Evolutionary conservation across 2,113 vertebrate species (phyloP), one percentile per base, ranked within the genome.

Genomic region (Microtus montanus): DNA sequence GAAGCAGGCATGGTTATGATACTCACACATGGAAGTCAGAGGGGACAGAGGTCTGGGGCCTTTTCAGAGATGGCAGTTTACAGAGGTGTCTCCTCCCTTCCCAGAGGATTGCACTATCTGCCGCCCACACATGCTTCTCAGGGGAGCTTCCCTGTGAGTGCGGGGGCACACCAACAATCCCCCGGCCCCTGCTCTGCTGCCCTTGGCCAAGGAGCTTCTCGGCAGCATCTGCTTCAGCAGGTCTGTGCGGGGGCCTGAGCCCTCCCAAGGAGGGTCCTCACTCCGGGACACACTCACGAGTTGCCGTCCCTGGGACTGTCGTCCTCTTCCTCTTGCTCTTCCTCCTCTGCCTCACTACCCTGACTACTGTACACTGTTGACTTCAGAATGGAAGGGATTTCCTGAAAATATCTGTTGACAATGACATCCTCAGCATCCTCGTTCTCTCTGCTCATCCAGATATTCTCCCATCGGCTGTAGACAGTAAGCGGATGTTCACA

Each of bases 401-500:
- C 96, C 95, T 98, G 96, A 96, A 97, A 95, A 94, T 22, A 97
- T 96, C 89, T 96, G 95, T 89, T 95, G 97, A 94, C 97, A 90
- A 93, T 96, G 98, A 95, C 54, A 89, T 98, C 95, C 87, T 98
- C 97, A 41, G 98, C 96, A 95, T 98, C 92, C 83, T 97, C 96
- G 92, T 92, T 95, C 95, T 96, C 96, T 97, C 96, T 98, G 94
- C 93, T 87, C 89, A 91, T 96, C 98, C 97, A 97, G 96, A 98
- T 97, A 93, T 35, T 96, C 96, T 97, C 97, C 73, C 98, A 98
- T 84, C 92, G 96, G 97, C 98, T 98, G 97, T 88, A 98, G 96
- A 97, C 12, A 97, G 94, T 93, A 98, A 98, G 95, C 92, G 87
- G 79, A 92, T 93, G 96, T 96, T 98, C 95, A 95, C 91, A 96